Percentiles rank a stretch among this genome's conserved stretches.
Conservation (phyloP, 2,797 vertebrate genomes). For the Parotocinclus haroldoi region DNA sequence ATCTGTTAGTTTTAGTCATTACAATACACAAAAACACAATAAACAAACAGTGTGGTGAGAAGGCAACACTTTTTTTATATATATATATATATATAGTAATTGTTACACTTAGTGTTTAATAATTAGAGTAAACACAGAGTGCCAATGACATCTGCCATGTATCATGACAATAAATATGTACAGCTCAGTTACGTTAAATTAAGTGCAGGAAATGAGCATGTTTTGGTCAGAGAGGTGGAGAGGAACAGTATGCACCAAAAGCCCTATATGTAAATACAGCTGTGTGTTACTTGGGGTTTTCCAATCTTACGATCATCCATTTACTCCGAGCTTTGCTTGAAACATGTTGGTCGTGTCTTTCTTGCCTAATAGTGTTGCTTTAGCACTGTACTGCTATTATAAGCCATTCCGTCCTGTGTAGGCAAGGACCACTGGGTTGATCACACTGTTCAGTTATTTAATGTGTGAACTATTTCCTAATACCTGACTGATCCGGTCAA, state of each 20-base stretch:
- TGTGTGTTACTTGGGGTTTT: slow-evolving; percentile 19
- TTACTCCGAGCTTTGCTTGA: background rate
- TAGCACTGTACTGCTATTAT: background rate
- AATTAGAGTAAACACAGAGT: no score
- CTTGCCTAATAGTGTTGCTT: slow-evolving; percentile 11
- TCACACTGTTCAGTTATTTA: background rate
- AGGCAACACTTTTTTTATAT: no score
- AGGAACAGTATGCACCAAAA: background rate
- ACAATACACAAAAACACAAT: no score
- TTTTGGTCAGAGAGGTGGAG: slow-evolving; percentile 8
- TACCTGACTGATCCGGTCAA: no score
- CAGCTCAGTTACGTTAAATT: background rate
- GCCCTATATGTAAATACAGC: slow-evolving; percentile 20
- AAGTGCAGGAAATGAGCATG: slow-evolving; percentile 13
- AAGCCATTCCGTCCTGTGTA: background rate
- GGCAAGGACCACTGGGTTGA: background rate
- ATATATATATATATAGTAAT: no score
- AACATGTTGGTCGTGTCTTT: slow-evolving; percentile 10
- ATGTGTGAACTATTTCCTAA: background rate
- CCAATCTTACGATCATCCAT: slow-evolving; percentile 3
- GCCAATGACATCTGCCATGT: no score
- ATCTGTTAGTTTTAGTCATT: no score
- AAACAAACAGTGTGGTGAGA: no score
- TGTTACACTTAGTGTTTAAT: no score
- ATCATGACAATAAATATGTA: no score